phyloP scores from a whole-genome alignment of 2,888 invertebrate genomes.

The Epinotia brunnichana region DNA sequence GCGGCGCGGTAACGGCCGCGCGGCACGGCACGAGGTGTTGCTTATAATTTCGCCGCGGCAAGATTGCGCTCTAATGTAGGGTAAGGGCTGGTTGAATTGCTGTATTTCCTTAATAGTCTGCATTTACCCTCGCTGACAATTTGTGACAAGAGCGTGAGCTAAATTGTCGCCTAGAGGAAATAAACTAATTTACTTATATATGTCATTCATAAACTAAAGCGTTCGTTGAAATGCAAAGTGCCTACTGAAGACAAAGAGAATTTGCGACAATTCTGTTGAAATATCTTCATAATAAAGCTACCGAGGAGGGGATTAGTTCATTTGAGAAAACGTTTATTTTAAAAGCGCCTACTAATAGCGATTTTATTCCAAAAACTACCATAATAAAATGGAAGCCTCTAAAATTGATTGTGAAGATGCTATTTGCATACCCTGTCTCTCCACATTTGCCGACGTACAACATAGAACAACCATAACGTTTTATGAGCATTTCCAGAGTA shows the following conservation, averaged over 20 bases:
- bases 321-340: constrained; percentile 9
- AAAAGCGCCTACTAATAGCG: not conserved
- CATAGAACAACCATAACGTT: constrained; percentile 41
- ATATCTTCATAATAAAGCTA: constrained; percentile 22
- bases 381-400: too few species aligned
- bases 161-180: constrained; percentile 82
- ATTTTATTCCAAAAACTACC: not conserved
- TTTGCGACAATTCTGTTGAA: constrained; percentile 29
- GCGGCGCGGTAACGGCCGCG: constrained; percentile 71
- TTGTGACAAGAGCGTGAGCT: constrained; percentile 82
- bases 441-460: constrained; percentile 29
- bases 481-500: constrained; percentile 43
- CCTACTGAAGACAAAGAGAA: constrained; percentile 51
- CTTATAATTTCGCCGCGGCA: constrained; percentile 80
- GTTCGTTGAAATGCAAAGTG: constrained; percentile 66
- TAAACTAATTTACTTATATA: constrained; percentile 82
- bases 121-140: constrained; percentile 82
- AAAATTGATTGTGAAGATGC: not conserved
- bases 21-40: constrained; percentile 80
- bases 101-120: constrained; percentile 84
- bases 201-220: constrained; percentile 70
- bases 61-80: constrained; percentile 82
- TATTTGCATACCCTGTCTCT: constrained; percentile 19
- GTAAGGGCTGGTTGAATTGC: constrained; percentile 81
- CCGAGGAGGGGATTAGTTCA: constrained; percentile 9